Percentiles rank a stretch among this genome's conserved stretches.
These are phyloP conservation scores for Salvelinus sp. DNA, from an alignment of 2,113 vertebrate genomes.

Conservation along the genomic window DNA sequence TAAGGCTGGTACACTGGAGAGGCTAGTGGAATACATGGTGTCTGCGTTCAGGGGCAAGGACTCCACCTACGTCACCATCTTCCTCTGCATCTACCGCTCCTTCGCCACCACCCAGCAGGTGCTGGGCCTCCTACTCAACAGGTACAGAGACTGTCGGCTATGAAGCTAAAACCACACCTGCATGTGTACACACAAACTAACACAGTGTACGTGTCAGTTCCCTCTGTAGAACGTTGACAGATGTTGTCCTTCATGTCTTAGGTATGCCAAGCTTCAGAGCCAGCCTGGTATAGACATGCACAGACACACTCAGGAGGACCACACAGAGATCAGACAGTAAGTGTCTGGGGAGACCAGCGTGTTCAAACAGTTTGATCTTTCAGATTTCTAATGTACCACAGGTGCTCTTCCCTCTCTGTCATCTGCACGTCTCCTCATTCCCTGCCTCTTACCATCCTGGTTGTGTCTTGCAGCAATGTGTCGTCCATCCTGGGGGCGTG, in stretches of 20 bases:
- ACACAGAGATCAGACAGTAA: constrained; percentile 90
- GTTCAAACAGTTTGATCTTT: no score
- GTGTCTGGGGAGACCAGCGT: constrained; percentile 38
- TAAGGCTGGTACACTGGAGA: constrained; percentile 95
- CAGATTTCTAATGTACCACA: no score
- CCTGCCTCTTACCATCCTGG: no score
- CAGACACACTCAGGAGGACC: constrained; percentile 82
- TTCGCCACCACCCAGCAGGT: constrained; percentile 93
- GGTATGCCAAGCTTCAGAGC: constrained; percentile 87
- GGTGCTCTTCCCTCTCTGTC: no score
- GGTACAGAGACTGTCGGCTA: constrained; percentile 56
- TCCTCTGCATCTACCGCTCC: constrained; percentile 95
- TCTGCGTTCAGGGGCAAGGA: constrained; percentile 94
- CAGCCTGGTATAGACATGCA: constrained; percentile 76
- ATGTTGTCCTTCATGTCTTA: constrained; percentile 43
- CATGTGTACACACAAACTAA: neutral
- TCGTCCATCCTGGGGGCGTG: constrained; percentile 97
- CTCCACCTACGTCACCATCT: constrained; percentile 97
- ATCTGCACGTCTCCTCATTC: neutral
- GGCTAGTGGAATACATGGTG: constrained; percentile 97
- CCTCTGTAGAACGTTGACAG: no score
- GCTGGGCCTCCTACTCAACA: constrained; percentile 93
- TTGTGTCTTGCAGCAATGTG: constrained; percentile 78
- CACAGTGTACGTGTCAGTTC: neutral
- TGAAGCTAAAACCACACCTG: no score